Evolutionary conservation across 1,140 invertebrate genomes (phyloP).

Genomic region (Ptiloglossa arizonensis): DNA sequence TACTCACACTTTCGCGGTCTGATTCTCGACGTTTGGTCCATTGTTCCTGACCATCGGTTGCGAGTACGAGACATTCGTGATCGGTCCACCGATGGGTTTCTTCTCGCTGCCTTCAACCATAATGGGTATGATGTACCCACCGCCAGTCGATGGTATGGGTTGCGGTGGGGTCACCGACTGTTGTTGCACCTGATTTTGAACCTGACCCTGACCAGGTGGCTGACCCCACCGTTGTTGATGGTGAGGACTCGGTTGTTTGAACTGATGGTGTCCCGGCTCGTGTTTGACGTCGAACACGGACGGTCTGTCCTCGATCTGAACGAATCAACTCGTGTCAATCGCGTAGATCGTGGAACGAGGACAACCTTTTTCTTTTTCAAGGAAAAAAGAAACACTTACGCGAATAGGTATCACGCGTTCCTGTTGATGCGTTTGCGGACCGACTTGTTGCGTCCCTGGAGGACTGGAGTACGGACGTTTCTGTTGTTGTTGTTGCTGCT

Average conservation of each 20-base stretch:
- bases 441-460: constrained; percentile 19
- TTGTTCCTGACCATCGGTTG: constrained; percentile 66
- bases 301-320: constrained; percentile 79
- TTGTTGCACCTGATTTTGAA: constrained; percentile 57
- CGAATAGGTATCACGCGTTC: constrained; percentile 74
- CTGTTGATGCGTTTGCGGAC: constrained; percentile 21
- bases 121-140: constrained; percentile 74
- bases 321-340: neutral
- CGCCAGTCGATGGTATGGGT: constrained; percentile 60
- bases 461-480: constrained; percentile 29
- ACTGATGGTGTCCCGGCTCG: constrained; percentile 78
- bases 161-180: constrained; percentile 57
- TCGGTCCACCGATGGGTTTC: constrained; percentile 34
- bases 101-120: constrained; percentile 69
- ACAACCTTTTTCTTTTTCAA: too few relatives aligned
- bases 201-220: constrained; percentile 62
- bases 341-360: too few relatives aligned
- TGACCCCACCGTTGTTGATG: constrained; percentile 79
- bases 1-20: constrained; percentile 65
- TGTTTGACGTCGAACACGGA: constrained; percentile 77
- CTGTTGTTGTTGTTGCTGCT: too few relatives aligned
- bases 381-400: constrained; percentile 63
- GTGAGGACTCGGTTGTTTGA: constrained; percentile 72
- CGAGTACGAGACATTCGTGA: constrained; percentile 20
- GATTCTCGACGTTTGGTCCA: constrained; percentile 49